phyloP scores from a whole-genome alignment of 2,888 invertebrate genomes.

The Drosophila mulleri region DNA sequence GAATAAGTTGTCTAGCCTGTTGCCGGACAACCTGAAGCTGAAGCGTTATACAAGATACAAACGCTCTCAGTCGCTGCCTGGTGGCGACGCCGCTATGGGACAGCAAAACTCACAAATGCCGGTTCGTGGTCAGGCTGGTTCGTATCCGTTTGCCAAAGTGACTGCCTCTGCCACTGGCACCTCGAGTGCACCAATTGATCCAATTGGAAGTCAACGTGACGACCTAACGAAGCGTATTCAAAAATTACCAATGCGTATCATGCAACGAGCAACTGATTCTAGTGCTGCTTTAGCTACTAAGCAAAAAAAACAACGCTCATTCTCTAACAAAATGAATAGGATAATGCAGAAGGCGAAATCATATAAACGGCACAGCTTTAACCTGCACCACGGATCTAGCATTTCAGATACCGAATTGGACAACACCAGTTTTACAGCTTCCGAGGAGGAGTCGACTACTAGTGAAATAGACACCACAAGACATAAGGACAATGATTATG shows the following conservation, averaged over 20 bases:
- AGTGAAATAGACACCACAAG: constrained; percentile 55
- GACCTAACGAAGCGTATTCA: constrained; percentile 74
- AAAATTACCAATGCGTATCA: constrained; percentile 76
- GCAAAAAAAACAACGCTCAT: constrained; percentile 90
- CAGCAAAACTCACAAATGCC: constrained; percentile 85
- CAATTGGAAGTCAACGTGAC: constrained; percentile 48
- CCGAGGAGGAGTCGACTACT: constrained; percentile 76
- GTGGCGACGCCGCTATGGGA: constrained; percentile 86
- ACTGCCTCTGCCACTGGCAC: constrained; percentile 6
- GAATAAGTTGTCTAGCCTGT: constrained; percentile 88
- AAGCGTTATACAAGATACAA: constrained; percentile 83
- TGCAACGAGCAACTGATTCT: constrained; percentile 60
- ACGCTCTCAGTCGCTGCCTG: constrained; percentile 93
- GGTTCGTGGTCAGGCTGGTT: constrained; percentile 66
- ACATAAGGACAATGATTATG: neutral
- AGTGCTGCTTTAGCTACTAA: constrained; percentile 6
- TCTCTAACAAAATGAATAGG: constrained; percentile 94
- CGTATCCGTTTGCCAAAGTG: constrained; percentile 57
- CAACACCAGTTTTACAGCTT: constrained; percentile 85
- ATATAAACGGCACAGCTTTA: constrained; percentile 85
- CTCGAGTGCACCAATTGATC: constrained; percentile 33
- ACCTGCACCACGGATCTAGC: constrained; percentile 87
- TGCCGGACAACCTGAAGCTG: constrained; percentile 91
- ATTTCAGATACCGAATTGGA: constrained; percentile 91
- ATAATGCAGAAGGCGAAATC: constrained; percentile 93